Evolutionary conservation across 2,888 invertebrate species (phyloP).

Genomic region (Podotricha telesiphe): DNA sequence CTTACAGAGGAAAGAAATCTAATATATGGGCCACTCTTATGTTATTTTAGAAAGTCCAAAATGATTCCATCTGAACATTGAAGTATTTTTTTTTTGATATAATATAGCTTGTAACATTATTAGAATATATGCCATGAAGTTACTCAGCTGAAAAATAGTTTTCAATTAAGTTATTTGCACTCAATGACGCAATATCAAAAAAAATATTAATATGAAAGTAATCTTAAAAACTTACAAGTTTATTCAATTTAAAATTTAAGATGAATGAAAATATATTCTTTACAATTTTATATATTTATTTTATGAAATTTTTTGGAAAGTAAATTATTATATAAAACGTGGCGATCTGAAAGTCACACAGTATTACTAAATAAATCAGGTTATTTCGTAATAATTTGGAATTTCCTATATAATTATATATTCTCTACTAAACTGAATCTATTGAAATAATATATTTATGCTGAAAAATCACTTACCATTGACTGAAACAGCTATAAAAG

Average conservation of each 20-base stretch:
- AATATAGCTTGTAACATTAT: too few relatives aligned
- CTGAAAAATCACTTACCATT: constrained; percentile 55
- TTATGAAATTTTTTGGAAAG: too few relatives aligned
- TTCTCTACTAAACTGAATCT: neutral
- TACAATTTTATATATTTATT: too few relatives aligned
- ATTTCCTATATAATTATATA: neutral
- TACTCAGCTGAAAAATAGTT: neutral
- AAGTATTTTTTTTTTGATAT: too few relatives aligned
- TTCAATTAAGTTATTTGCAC: neutral
- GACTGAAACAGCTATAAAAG: constrained; percentile 50
- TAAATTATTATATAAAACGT: too few relatives aligned
- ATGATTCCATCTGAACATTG: too few relatives aligned
- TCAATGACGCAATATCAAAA: constrained; percentile 16
- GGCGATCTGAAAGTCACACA: neutral
- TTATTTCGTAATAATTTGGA: neutral
- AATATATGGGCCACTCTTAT: too few relatives aligned
- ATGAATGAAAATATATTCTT: neutral
- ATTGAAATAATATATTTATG: neutral
- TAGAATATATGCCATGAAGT: neutral
- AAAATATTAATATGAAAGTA: neutral
- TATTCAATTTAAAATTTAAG: neutral
- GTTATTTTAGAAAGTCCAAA: too few relatives aligned
- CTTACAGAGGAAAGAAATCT: too few relatives aligned
- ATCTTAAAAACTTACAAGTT: neutral
- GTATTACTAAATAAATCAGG: neutral